These are phyloP conservation scores for Saccostrea cuccullata DNA, from an alignment of 1,140 invertebrate genomes.

Conservation along the genomic window DNA sequence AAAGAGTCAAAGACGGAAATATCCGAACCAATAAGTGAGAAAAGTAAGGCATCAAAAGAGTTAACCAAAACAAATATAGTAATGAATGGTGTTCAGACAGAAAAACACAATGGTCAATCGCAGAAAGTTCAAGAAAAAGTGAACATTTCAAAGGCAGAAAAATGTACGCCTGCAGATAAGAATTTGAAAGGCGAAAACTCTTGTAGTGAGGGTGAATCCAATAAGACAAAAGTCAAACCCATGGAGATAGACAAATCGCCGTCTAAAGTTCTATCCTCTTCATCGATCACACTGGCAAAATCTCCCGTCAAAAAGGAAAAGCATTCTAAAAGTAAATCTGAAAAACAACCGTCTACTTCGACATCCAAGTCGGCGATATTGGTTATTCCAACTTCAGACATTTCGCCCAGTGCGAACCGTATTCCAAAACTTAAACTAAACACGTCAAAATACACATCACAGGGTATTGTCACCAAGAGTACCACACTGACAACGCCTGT, in stretches of 20 bases:
- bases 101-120: background rate
- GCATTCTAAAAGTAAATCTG: background rate
- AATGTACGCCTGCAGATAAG: background rate
- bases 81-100: background rate
- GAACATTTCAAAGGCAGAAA: background rate
- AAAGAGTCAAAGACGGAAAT: background rate
- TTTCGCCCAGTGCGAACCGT: background rate
- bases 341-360: background rate
- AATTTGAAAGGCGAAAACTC: background rate
- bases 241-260: background rate
- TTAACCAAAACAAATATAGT: background rate
- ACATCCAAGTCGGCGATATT: background rate
- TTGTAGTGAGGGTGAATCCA: background rate
- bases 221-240: background rate
- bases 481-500: background rate
- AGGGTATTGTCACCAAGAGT: background rate
- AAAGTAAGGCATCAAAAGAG: background rate
- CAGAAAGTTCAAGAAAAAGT: background rate
- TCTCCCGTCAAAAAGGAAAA: conserved; percentile 4
- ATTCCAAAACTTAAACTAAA: conserved; percentile 1
- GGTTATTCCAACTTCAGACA: background rate
- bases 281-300: background rate
- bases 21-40: background rate
- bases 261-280: background rate
- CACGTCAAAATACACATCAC: conserved; percentile 4